Percentiles rank a stretch among this genome's conserved stretches.
These are phyloP conservation scores for Galerucella nymphaeae DNA, from an alignment of 2,888 invertebrate genomes.

Conservation along the genomic window DNA sequence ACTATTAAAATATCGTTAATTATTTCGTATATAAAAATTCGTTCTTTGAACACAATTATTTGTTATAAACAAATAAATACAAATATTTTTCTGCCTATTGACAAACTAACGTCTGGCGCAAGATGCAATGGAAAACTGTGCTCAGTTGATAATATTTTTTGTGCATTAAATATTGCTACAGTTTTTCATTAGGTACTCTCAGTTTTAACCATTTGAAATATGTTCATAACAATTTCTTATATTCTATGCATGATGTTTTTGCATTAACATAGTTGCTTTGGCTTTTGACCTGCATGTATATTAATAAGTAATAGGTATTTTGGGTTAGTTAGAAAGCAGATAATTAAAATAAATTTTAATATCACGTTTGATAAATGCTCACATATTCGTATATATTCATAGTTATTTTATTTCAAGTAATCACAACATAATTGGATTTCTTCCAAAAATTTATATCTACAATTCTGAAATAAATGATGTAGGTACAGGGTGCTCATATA, in stretches of 20 bases:
- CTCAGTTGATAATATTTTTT: not conserved
- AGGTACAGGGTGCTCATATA: no score
- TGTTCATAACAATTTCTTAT: conserved; percentile 4
- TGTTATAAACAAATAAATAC: not conserved
- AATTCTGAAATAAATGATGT: no score
- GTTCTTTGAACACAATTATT: not conserved
- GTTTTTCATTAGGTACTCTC: not conserved
- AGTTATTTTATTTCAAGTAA: not conserved
- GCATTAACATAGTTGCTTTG: conserved; percentile 19
- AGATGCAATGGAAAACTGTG: not conserved
- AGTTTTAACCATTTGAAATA: not conserved
- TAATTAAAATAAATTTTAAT: not conserved
- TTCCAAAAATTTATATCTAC: no score
- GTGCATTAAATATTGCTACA: not conserved
- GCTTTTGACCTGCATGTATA: conserved; percentile 26
- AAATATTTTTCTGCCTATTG: not conserved
- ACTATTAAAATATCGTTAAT: not conserved
- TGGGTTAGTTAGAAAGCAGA: conserved; percentile 5
- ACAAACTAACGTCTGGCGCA: not conserved
- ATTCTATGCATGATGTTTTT: conserved; percentile 29
- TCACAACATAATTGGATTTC: not conserved
- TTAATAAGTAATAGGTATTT: conserved; percentile 9
- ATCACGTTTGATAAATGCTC: not conserved
- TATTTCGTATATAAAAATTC: not conserved
- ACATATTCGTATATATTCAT: not conserved